Evolutionary conservation across 1,140 invertebrate species (phyloP), one percentile per base, ranked within the genome.

Genomic region (Heliconius hewitsoni): DNA sequence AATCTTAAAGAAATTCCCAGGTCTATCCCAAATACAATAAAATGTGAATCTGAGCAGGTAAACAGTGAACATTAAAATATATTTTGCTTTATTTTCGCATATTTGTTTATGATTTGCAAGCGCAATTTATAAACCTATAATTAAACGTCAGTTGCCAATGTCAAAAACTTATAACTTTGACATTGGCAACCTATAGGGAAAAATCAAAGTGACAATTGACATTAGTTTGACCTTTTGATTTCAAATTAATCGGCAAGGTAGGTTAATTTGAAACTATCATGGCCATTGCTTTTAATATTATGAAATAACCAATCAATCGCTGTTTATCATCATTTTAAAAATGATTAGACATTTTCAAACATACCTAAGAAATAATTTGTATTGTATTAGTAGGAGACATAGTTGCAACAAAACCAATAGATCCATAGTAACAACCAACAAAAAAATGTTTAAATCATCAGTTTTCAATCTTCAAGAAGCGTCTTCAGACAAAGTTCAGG

Each of bases 401-500:
- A 81, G 39, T 83, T 79, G 60, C 72, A 80, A 80, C 71, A 83
- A 85, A 83, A 72, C 79, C 27, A 78, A 72, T 73, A 81, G 78
- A 80, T 79, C 81, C 71, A 72, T 78, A 74, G 55, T 74, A 76
- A 81, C 77, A 82, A 81, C 74, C 74, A 82, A 77, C 46, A 79
- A 73, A 73, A 90, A 84, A 85, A 94, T 94, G 93, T 93, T 93
- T 82, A 94, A 93, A 84, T 91, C 89, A 46, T 79, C 90, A 71
- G 88, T 93, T 82, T 87, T 84, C 81, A 93, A 91, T 85, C 86
- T 94, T 76, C 86, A 93, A 85, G 90, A 94, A 23, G 90, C 87
- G 60, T 84, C 94, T 13, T 84, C 94, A 77, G 91, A 95, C 34
- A 95, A 96, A 84, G 87, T 97, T 34, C 91, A 94, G 66, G 90